phyloP scores from a whole-genome alignment of 2,113 vertebrate species.

The Lycaon pictus region DNA sequence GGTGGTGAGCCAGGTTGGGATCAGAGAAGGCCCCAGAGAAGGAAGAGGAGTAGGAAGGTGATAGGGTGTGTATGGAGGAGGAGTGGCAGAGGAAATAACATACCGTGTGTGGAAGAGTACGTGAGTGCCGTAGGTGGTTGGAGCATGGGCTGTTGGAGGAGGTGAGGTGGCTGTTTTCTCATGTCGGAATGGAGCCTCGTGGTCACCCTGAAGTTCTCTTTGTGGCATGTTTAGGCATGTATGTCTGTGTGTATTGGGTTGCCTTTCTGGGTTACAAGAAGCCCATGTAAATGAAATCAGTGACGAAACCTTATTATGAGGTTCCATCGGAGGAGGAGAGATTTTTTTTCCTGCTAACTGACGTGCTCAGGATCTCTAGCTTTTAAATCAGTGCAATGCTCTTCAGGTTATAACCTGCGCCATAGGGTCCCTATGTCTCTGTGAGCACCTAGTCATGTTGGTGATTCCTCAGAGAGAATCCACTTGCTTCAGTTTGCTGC shows the following conservation, averaged over 20 bases:
- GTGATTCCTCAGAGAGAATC: neutral
- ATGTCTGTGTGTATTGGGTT: neutral
- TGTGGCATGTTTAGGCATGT: neutral
- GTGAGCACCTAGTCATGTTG: too few species aligned
- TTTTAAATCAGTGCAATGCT: neutral
- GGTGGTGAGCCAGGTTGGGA: neutral
- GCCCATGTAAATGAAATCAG: neutral
- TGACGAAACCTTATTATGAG: neutral
- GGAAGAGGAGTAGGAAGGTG: neutral
- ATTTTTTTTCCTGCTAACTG: neutral
- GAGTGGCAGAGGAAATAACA: neutral
- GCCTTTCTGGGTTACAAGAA: neutral
- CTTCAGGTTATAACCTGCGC: neutral
- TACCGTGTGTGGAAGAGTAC: rapidly evolving
- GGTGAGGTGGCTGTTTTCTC: neutral
- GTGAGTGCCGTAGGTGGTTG: neutral
- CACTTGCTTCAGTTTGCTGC: neutral
- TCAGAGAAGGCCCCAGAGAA: neutral
- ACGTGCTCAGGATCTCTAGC: neutral
- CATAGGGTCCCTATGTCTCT: neutral
- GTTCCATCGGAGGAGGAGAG: neutral
- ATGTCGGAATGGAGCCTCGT: neutral
- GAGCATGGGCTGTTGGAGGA: neutral
- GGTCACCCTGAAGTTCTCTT: neutral
- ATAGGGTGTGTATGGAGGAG: neutral